These are phyloP conservation scores for Abrostola tripartita DNA, from an alignment of 2,888 invertebrate species.

Conservation along the genomic window DNA sequence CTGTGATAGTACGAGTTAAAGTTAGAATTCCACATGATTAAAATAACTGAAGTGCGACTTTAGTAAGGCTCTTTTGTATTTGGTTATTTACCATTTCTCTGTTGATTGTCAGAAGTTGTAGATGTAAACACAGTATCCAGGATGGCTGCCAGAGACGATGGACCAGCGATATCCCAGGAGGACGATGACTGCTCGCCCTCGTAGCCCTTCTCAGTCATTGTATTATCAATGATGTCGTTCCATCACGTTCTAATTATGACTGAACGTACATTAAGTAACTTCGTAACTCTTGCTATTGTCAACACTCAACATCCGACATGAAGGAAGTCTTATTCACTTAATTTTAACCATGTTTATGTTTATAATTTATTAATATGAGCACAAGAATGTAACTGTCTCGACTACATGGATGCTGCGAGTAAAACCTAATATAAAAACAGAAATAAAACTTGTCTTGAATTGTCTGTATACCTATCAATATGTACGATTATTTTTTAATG, in stretches of 20 bases:
- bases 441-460: conserved; percentile 49
- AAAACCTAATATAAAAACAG: conserved; percentile 45
- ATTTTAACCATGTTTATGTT: conserved; percentile 48
- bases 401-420: conserved; percentile 42
- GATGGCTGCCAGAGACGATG: conserved; percentile 89
- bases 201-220: conserved; percentile 81
- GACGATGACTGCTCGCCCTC: conserved; percentile 77
- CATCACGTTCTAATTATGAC: conserved; percentile 60
- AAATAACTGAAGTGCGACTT: not conserved
- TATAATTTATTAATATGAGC: conserved; percentile 21
- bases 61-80: conserved; percentile 8
- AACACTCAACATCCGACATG: conserved; percentile 50
- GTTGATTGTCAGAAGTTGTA: conserved; percentile 80
- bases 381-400: conserved; percentile 19
- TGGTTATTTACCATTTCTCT: conserved; percentile 73
- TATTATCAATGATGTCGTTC: conserved; percentile 56
- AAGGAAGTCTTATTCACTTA: conserved; percentile 41
- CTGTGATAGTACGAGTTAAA: too few species aligned
- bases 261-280: conserved; percentile 41
- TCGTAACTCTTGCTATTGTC: conserved; percentile 53
- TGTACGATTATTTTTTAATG: conserved; percentile 32
- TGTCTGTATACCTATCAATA: conserved; percentile 40
- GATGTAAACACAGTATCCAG: conserved; percentile 90
- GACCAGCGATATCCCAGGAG: conserved; percentile 83
- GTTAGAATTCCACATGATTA: not conserved